These are phyloP conservation scores for Troilus luridus DNA, from an alignment of 2,888 invertebrate species.

Conservation along the genomic window DNA sequence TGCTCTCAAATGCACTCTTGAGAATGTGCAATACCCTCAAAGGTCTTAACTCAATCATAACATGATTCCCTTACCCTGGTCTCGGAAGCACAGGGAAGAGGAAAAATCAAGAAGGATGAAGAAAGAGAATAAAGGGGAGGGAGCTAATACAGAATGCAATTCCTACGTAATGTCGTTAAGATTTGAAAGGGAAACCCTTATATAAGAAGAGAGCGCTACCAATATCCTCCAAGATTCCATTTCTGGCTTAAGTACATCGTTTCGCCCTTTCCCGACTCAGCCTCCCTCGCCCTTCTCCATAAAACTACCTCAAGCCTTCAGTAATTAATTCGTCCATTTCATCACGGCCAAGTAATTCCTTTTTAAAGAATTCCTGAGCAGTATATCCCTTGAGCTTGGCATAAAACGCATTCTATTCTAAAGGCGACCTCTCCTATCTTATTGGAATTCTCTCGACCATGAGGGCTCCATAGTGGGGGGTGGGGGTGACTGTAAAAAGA, in stretches of 20 bases:
- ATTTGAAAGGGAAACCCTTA: conserved; percentile 31
- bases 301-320: conserved; percentile 50
- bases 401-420: conserved; percentile 57
- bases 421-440: conserved; percentile 54
- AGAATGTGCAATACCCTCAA: conserved; percentile 51
- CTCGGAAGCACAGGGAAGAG: not conserved
- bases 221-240: conserved; percentile 42
- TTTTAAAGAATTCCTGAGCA: conserved; percentile 24
- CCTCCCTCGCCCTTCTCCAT: not conserved
- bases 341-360: conserved; percentile 53
- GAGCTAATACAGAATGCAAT: conserved; percentile 45
- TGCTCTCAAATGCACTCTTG: conserved; percentile 42
- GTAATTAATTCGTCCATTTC: conserved; percentile 55
- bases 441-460: conserved; percentile 50
- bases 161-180: conserved; percentile 43
- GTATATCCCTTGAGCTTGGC: conserved; percentile 37
- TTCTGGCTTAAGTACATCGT: conserved; percentile 42
- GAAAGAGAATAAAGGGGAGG: conserved; percentile 9
- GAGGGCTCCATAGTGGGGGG: not conserved
- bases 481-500: conserved; percentile 43
- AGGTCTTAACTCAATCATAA: conserved; percentile 50
- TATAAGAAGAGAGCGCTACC: conserved; percentile 45
- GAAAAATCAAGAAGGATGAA: not conserved
- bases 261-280: not conserved
- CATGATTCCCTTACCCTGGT: not conserved